Evolutionary conservation across 2,113 vertebrate species (phyloP).

Genomic region (Cebidichthys violaceus): DNA sequence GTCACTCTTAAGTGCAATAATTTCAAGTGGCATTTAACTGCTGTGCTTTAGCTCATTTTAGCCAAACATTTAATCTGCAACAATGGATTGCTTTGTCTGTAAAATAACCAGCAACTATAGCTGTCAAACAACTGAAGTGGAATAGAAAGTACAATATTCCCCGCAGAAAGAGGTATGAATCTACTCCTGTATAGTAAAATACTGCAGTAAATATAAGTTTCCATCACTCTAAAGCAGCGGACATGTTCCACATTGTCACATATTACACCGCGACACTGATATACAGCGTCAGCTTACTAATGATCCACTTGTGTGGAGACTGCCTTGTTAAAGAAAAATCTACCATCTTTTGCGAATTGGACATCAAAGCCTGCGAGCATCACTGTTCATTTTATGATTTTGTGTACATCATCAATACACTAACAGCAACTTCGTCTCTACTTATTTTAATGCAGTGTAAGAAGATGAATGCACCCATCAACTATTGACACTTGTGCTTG

Average conservation of each 20-base stretch:
- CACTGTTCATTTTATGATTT: slow-evolving; percentile 37
- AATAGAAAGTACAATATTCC: not conserved
- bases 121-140: not conserved
- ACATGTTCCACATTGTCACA: slow-evolving; percentile 11
- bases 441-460: slow-evolving; percentile 24
- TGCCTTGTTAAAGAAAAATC: slow-evolving; percentile 43
- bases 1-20: not conserved
- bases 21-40: not conserved
- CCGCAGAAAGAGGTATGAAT: not conserved
- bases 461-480: slow-evolving; percentile 37
- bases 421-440: slow-evolving; percentile 43
- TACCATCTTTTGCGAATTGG: slow-evolving; percentile 35
- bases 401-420: slow-evolving; percentile 55
- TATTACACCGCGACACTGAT: slow-evolving; percentile 3
- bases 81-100: not conserved
- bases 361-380: slow-evolving; percentile 46
- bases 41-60: not conserved
- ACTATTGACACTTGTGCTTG: not conserved
- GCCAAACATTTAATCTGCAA: not conserved
- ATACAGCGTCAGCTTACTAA: slow-evolving; percentile 22
- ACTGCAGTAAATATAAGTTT: not conserved
- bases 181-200: not conserved
- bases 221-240: not conserved
- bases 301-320: not conserved
- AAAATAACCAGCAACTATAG: not conserved